Conservation (phyloP, 30 jellyfish, hydroid and myxozoan species). For the Chironex yamaguchii region DNA sequence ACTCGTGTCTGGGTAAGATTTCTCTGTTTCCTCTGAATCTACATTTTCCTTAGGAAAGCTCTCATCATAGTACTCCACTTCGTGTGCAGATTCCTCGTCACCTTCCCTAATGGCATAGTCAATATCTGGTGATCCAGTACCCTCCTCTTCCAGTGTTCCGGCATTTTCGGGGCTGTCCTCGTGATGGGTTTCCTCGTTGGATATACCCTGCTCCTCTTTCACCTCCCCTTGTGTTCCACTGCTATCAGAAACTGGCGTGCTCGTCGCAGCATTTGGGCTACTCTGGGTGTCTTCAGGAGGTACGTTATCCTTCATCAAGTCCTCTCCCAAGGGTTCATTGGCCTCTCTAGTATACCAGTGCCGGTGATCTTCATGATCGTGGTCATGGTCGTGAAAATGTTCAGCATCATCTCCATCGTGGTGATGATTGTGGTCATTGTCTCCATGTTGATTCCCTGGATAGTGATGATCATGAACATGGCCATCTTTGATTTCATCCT, state of each 20-base stretch:
- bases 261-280: too few relatives aligned
- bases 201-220: too few relatives aligned
- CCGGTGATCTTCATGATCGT: conserved; percentile 71
- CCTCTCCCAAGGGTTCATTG: conserved; percentile 58
- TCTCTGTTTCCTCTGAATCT: neutral
- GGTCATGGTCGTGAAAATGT: conserved; percentile 78
- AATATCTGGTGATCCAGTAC: neutral
- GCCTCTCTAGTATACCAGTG: conserved; percentile 91
- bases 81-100: neutral
- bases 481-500: neutral
- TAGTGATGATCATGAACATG: neutral
- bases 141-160: neutral
- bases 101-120: neutral
- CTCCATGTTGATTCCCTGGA: conserved; percentile 31
- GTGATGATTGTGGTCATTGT: conserved; percentile 14
- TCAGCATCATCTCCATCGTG: conserved; percentile 63
- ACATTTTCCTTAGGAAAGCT: neutral
- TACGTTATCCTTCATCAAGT: conserved; percentile 20
- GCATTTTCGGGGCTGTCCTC: neutral
- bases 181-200: too few relatives aligned
- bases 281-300: too few relatives aligned
- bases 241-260: too few relatives aligned
- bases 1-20: neutral
- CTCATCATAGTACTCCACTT: neutral
- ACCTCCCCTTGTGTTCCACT: too few relatives aligned